Percentiles rank a stretch among this genome's conserved stretches.
Evolutionary conservation across 2,888 invertebrate genomes (phyloP).

Genomic region (Homarus gammarus): DNA sequence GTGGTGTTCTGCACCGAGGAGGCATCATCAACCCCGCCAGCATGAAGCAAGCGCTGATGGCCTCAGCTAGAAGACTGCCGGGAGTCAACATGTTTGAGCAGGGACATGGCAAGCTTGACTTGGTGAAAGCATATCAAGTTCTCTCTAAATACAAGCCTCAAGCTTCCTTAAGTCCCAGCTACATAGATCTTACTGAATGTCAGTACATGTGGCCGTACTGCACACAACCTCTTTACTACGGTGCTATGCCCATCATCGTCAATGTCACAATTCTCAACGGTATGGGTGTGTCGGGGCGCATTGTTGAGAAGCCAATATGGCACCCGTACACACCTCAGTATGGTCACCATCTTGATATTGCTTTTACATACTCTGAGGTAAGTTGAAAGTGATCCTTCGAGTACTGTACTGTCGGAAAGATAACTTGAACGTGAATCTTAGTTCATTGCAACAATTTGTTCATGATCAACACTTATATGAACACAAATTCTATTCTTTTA

Average conservation of each 20-base stretch:
- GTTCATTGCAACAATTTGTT: no score
- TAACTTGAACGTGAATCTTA: no score
- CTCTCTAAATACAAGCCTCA: slow-evolving; percentile 85
- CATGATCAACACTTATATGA: no score
- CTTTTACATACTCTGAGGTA: slow-evolving; percentile 74
- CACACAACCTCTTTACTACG: slow-evolving; percentile 94
- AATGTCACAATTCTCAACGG: slow-evolving; percentile 96
- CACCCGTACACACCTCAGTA: slow-evolving; percentile 91
- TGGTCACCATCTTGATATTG: slow-evolving; percentile 87
- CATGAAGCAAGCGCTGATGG: slow-evolving; percentile 96
- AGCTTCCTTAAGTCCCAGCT: slow-evolving; percentile 84
- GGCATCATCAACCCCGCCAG: slow-evolving; percentile 91
- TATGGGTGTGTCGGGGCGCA: slow-evolving; percentile 91
- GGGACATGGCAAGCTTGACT: slow-evolving; percentile 95
- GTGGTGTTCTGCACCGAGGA: slow-evolving; percentile 81
- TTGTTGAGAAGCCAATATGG: slow-evolving; percentile 88
- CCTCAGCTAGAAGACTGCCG: slow-evolving; percentile 90
- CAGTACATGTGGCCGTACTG: slow-evolving; percentile 99
- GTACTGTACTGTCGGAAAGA: no score
- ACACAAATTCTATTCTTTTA: no score
- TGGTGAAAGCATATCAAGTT: slow-evolving; percentile 90
- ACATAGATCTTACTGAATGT: slow-evolving; percentile 95
- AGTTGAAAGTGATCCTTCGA: no score
- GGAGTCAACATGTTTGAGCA: slow-evolving; percentile 98
- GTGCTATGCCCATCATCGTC: slow-evolving; percentile 91